Evolutionary conservation across 2,113 vertebrate species (phyloP), one percentile per base, ranked within the genome.

Genomic region (Chinchilla lanigera): DNA sequence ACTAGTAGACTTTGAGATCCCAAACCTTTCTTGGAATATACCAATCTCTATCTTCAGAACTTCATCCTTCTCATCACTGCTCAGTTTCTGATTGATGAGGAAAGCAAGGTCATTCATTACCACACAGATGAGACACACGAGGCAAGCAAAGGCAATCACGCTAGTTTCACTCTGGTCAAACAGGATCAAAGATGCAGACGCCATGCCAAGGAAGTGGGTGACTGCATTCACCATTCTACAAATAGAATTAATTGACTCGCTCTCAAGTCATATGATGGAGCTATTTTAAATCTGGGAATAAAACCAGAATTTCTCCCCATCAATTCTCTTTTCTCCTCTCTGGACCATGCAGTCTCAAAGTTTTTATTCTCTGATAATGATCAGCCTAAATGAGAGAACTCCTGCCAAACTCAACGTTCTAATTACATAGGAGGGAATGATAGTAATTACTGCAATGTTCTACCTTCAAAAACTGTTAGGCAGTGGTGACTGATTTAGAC

Each of bases 251-350:
- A 96, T 89, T 97, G 85, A 97, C 96, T 96, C 88, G 95, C 73
- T 86, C 38, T 77, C 94, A 77, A 95, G 90, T 98, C 95, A 96
- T 83, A 83, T 85, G 94, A 97, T 41, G 30, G 86, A 94, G 86
- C 94, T 95, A 95, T 96, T 98, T 90, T 94, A 90, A 97, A 96
- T 95, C 96, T 97, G 97, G 96, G 96, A 95, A 97, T 35, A 60
- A 85, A 97, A 97, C 94, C 97, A 98, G 94, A 93, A 95, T 94
- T 96, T 93, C 97, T 94, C 85, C 88, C 92, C 92, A 95, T 86
- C 92, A 93, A 83, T 90, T 96, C 88, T 95, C 92, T 87, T 84
- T 95, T 94, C 90, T 96, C 61, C 89, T 77, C 92, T 90, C 35
- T n/a, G 78, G 81, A 88, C 78, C 56, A 92, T 47, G 96, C 2